A percentile compares a stretch with the other conserved stretches of the same genome.
Conservation (phyloP, 2,888 invertebrate genomes). For the Machimus atricapillus region DNA sequence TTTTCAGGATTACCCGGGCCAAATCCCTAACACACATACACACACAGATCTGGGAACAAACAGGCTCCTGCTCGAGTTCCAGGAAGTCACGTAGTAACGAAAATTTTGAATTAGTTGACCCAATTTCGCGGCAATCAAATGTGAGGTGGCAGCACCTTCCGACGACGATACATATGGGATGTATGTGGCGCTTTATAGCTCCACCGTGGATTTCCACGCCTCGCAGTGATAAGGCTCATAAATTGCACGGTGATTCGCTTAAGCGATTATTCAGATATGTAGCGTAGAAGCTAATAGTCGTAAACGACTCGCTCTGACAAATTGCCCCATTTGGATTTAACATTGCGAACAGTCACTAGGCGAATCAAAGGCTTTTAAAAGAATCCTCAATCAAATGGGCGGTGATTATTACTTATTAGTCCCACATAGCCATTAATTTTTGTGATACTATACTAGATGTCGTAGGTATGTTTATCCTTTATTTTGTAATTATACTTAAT, state of each 20-base stretch:
- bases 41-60: background rate
- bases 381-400: background rate
- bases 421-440: too few relatives aligned
- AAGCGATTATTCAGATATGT: background rate
- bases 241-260: background rate
- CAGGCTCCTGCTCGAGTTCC: background rate
- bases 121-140: conserved; percentile 28
- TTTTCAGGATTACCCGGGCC: background rate
- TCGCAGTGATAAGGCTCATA: background rate
- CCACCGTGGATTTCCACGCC: background rate
- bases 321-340: background rate
- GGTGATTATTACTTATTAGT: background rate
- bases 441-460: too few relatives aligned
- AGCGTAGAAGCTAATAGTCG: background rate
- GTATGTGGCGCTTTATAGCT: background rate
- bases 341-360: background rate
- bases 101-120: conserved; percentile 32
- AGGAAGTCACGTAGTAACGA: conserved; percentile 18
- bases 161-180: background rate
- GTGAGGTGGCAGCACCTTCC: background rate
- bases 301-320: background rate
- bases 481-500: too few relatives aligned
- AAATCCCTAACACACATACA: background rate
- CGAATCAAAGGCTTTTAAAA: background rate
- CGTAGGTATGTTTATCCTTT: too few relatives aligned